These are phyloP conservation scores for Dicentrarchus labrax DNA, from an alignment of 2,113 vertebrate species.

Conservation along the genomic window DNA sequence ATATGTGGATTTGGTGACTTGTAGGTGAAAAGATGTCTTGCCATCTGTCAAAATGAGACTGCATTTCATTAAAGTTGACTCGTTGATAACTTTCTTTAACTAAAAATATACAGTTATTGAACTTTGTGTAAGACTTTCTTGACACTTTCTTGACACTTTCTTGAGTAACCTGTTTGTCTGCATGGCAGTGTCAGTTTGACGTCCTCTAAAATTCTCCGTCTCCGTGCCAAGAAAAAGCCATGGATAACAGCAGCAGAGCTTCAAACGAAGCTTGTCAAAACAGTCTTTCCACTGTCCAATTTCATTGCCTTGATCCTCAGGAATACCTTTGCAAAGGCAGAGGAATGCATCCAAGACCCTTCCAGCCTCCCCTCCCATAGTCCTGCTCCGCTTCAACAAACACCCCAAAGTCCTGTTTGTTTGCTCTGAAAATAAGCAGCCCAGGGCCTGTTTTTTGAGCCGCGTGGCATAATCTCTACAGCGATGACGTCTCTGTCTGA, in stretches of 20 bases:
- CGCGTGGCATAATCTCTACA: constrained; percentile 38
- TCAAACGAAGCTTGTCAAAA: constrained; percentile 79
- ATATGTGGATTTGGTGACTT: not conserved
- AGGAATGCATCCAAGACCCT: constrained; percentile 55
- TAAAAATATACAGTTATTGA: not conserved
- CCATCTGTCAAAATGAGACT: not conserved
- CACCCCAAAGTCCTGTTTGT: constrained; percentile 70
- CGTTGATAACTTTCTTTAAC: no score
- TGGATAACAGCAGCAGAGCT: constrained; percentile 66
- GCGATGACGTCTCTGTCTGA: constrained; percentile 35
- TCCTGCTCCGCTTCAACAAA: constrained; percentile 58
- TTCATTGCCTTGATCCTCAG: constrained; percentile 68
- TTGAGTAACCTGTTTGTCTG: constrained; percentile 14
- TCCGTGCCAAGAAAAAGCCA: constrained; percentile 39
- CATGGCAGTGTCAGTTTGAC: constrained; percentile 7
- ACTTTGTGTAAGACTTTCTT: not conserved
- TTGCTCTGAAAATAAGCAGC: constrained; percentile 76
- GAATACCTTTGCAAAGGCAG: constrained; percentile 48
- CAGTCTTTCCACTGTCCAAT: constrained; percentile 69
- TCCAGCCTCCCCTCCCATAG: constrained; percentile 25
- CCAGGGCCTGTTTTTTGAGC: constrained; percentile 55
- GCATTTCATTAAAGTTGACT: not conserved
- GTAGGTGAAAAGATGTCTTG: not conserved
- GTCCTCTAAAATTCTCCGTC: constrained; percentile 29
- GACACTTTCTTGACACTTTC: not conserved